Evolutionary conservation across 53 echinoderm and acorn worm genomes (phyloP).

Genomic region (Paracentrotus lividus): DNA sequence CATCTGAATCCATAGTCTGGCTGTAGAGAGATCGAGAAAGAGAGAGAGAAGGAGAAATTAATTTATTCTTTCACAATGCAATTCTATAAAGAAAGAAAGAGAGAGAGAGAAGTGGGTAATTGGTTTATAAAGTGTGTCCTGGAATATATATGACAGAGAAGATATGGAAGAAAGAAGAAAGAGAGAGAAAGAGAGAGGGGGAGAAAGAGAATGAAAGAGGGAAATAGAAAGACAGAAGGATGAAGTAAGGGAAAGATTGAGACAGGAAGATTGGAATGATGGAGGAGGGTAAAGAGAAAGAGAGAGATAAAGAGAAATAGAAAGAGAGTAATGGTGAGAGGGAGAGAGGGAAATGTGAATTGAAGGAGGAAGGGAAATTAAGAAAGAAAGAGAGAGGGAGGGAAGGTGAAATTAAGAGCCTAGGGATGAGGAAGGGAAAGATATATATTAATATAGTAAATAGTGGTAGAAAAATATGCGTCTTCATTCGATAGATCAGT

Average conservation of each 20-base stretch:
- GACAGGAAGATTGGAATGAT: neutral
- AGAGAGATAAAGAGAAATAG: neutral
- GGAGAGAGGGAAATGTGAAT: neutral
- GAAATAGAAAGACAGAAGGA: neutral
- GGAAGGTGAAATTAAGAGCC: neutral
- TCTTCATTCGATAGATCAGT: too few relatives aligned
- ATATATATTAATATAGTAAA: neutral
- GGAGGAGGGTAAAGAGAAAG: neutral
- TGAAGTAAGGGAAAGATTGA: neutral
- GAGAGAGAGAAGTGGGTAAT: neutral
- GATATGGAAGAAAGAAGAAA: neutral
- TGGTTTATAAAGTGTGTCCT: too few relatives aligned
- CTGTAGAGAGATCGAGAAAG: conserved; percentile 1
- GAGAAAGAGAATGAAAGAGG: neutral
- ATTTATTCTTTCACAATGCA: too few relatives aligned
- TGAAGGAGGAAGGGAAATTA: neutral
- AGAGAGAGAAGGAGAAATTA: neutral
- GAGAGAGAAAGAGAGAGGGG: neutral
- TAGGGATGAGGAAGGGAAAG: neutral
- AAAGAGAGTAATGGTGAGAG: neutral
- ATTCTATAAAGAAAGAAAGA: neutral
- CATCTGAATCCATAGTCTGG: conserved; percentile 80
- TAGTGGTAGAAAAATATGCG: too few relatives aligned
- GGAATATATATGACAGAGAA: too few relatives aligned
- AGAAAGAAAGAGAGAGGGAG: neutral